Percentiles rank a stretch among this genome's conserved stretches.
Evolutionary conservation across 2,888 invertebrate genomes (phyloP).

Genomic region (Drosophila phalerata): DNA sequence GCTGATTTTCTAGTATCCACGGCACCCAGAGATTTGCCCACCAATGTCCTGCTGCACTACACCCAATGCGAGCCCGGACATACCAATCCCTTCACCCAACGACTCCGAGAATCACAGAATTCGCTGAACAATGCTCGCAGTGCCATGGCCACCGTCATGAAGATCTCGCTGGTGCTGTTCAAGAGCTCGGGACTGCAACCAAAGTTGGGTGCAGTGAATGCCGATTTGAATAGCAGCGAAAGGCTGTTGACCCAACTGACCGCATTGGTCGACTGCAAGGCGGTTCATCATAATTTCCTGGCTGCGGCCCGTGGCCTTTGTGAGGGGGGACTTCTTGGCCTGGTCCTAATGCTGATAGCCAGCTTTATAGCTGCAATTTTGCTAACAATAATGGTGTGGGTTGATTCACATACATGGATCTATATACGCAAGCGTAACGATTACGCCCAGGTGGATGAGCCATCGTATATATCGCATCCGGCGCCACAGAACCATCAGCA

Average conservation of each 20-base stretch:
- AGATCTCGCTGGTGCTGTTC: conserved; percentile 85
- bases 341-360: conserved; percentile 94
- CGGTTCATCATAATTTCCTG: conserved; percentile 93
- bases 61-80: conserved; percentile 93
- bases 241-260: conserved; percentile 89
- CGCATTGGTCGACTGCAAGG: conserved; percentile 93
- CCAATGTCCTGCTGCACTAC: conserved; percentile 91
- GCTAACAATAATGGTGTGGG: conserved; percentile 96
- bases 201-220: conserved; percentile 91
- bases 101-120: conserved; percentile 91
- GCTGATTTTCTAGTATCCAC: conserved; percentile 91
- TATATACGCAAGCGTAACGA: conserved; percentile 95
- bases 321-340: conserved; percentile 92
- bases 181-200: conserved; percentile 88
- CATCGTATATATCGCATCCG: conserved; percentile 87
- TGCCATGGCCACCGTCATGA: conserved; percentile 85
- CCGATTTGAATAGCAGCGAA: conserved; percentile 92
- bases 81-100: conserved; percentile 93
- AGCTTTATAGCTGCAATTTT: conserved; percentile 94
- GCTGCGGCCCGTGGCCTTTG: conserved; percentile 93
- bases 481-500: conserved; percentile 86
- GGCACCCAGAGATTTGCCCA: conserved; percentile 87
- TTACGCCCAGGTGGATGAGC: conserved; percentile 94
- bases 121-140: conserved; percentile 87
- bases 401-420: conserved; percentile 98